Evolutionary conservation across 2,113 vertebrate species (phyloP).

Genomic region (Platysternon megacephalum): DNA sequence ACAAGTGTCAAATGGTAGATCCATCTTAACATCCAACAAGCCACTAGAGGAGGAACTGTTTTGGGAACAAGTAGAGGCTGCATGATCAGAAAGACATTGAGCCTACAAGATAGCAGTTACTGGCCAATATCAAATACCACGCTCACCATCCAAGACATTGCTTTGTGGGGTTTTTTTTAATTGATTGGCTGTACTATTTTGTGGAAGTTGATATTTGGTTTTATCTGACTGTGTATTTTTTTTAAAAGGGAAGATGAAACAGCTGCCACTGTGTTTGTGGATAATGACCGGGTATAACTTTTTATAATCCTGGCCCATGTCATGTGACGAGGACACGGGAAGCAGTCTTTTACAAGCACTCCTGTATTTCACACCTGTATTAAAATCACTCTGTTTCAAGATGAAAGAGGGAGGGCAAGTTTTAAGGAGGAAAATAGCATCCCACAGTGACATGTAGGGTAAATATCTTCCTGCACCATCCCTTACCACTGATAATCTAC

Average conservation of each 20-base stretch:
- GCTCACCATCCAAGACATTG: neutral
- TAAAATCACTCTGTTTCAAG: neutral
- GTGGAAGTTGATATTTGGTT: neutral
- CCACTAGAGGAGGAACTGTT: neutral
- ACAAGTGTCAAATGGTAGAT: neutral
- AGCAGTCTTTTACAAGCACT: neutral
- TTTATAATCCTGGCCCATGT: neutral
- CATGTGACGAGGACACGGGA: neutral
- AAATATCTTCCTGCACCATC: neutral
- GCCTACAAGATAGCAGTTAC: neutral
- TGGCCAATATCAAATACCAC: neutral
- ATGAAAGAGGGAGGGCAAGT: neutral
- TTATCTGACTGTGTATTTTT: neutral
- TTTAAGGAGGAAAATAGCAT: neutral
- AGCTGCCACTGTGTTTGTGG: neutral
- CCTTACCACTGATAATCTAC: neutral
- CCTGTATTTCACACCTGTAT: neutral
- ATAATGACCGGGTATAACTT: neutral
- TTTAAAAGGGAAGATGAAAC: neutral
- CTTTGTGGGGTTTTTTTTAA: neutral
- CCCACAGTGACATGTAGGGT: neutral
- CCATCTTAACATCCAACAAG: neutral
- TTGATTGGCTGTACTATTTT: neutral
- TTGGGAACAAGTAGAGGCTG: rapidly evolving
- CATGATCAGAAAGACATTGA: neutral